Conservation (phyloP, 2,797 vertebrate species). For the Epinephelus coioides region DNA sequence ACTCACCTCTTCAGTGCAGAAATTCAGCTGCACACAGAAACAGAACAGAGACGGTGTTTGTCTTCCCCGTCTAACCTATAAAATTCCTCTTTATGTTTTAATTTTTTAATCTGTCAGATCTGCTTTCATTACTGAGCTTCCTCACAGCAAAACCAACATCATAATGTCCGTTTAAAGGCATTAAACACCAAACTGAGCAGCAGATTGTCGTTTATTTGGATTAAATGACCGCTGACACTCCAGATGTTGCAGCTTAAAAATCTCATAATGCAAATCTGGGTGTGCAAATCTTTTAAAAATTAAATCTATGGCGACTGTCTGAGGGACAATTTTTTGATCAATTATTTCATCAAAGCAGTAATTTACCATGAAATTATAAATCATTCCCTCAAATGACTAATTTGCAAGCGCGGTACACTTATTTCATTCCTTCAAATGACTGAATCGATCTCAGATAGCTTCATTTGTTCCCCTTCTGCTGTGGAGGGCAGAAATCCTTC, state of each 20-base stretch:
- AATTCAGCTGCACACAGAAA: not conserved
- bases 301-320: not conserved
- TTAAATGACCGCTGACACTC: conserved; percentile 25
- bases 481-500: not conserved
- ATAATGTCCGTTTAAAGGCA: conserved; percentile 14
- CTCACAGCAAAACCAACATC: not conserved
- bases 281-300: not conserved
- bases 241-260: conserved; percentile 53
- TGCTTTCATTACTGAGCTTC: conserved; percentile 25
- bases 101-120: conserved; percentile 42
- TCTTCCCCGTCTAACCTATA: not conserved
- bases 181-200: conserved; percentile 44
- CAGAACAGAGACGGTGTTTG: not conserved
- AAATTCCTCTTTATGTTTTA: conserved; percentile 7
- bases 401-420: not conserved
- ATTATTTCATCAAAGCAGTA: not conserved
- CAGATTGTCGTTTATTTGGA: conserved; percentile 33
- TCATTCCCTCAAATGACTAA: not conserved
- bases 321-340: not conserved
- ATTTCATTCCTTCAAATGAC: conserved; percentile 6
- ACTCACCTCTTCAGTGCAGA: not conserved
- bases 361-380: conserved; percentile 10
- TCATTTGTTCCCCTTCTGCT: conserved; percentile 18
- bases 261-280: conserved; percentile 24
- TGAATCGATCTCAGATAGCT: conserved; percentile 4